phyloP scores from a whole-genome alignment of 2,797 vertebrate species.

The Neosalanx taihuensis region DNA sequence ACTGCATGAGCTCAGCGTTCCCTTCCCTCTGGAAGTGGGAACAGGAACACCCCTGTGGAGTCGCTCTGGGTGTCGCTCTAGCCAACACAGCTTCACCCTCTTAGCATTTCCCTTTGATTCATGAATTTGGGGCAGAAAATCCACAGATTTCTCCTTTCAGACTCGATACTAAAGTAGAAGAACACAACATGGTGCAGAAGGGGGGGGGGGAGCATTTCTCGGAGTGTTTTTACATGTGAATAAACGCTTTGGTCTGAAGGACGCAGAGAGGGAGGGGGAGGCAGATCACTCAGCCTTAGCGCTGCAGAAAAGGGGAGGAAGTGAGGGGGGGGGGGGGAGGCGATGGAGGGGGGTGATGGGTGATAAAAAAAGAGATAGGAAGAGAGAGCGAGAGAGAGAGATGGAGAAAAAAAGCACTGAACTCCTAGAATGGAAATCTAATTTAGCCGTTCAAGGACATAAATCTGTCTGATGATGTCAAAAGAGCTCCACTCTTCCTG shows the following conservation, averaged over 20 bases:
- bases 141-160: conserved; percentile 33
- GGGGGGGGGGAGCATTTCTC: conserved; percentile 1
- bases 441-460: conserved; percentile 41
- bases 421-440: conserved; percentile 29
- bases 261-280: neutral
- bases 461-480: conserved; percentile 32
- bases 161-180: conserved; percentile 27
- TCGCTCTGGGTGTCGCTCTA: neutral
- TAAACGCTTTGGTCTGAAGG: neutral
- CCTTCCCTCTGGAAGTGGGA: conserved; percentile 12
- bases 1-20: conserved; percentile 2
- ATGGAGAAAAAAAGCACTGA: conserved; percentile 23
- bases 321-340: neutral
- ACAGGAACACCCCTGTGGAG: too few species aligned
- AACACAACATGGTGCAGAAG: conserved; percentile 27
- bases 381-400: conserved; percentile 7
- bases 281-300: too few species aligned
- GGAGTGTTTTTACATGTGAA: conserved; percentile 25
- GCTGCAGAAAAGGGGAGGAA: neutral
- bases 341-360: neutral
- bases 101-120: conserved; percentile 21
- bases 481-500: conserved; percentile 13
- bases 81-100: conserved; percentile 8
- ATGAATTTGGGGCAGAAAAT: conserved; percentile 19
- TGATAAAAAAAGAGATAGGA: conserved; percentile 2